Evolutionary conservation across 1,140 invertebrate species (phyloP).

Genomic region (Harpegnathos saltator): DNA sequence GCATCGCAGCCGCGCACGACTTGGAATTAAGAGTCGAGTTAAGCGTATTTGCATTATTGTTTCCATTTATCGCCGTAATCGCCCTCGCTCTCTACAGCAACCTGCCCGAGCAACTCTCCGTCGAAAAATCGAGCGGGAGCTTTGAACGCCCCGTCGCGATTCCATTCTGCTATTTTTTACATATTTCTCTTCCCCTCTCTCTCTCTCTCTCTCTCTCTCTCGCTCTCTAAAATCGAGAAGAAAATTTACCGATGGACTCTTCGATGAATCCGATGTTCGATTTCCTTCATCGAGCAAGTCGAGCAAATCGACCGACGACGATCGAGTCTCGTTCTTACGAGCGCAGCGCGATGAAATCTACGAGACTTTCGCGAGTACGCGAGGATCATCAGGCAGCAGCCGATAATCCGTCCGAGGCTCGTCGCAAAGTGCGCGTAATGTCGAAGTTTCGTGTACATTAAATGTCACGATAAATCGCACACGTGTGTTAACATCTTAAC

Average conservation of each 20-base stretch:
- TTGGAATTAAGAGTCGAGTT: neutral
- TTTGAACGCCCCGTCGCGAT: neutral
- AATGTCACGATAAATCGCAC: slow-evolving; percentile 30
- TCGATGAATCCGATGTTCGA: too few relatives aligned
- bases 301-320: neutral
- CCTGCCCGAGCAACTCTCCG: neutral
- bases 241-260: too few relatives aligned
- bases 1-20: neutral
- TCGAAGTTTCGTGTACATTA: slow-evolving; percentile 24
- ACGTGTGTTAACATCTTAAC: slow-evolving; percentile 47
- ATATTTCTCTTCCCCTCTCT: neutral
- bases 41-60: neutral
- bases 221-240: too few relatives aligned
- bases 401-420: too few relatives aligned
- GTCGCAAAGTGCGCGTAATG: neutral
- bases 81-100: neutral
- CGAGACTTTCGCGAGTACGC: too few relatives aligned
- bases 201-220: too few relatives aligned
- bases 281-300: too few relatives aligned
- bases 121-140: neutral
- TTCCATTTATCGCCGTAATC: slow-evolving; percentile 1
- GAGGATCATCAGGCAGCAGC: too few relatives aligned
- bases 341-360: too few relatives aligned
- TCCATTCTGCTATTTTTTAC: neutral
- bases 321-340: neutral